A percentile compares a stretch with the other conserved stretches of the same genome.
Evolutionary conservation across 2,113 vertebrate genomes (phyloP).

Genomic region (Microtus pennsylvanicus): DNA sequence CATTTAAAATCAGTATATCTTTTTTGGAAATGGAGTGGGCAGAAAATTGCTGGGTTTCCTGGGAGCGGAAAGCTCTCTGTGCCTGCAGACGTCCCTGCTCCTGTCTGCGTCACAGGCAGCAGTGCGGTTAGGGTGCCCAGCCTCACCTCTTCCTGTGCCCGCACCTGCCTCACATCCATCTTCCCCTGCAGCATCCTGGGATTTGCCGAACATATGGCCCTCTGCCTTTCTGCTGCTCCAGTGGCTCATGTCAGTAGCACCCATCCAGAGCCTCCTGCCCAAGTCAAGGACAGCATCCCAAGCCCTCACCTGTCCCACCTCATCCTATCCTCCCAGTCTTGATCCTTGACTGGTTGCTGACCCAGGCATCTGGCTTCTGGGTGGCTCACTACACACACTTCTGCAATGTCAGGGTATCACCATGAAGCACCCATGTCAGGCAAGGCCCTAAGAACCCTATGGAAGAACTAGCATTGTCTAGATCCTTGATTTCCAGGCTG

Average conservation of each 20-base stretch:
- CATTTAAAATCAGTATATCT: slow-evolving; percentile 43
- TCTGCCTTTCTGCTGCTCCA: background rate
- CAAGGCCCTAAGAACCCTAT: background rate
- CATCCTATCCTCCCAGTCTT: background rate
- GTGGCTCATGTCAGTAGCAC: background rate
- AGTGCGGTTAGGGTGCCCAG: rapidly evolving
- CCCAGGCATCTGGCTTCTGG: background rate
- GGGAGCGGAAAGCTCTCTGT: background rate
- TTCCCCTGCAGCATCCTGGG: background rate
- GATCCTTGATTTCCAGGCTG: background rate
- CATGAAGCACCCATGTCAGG: rapidly evolving
- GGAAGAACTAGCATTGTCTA: background rate
- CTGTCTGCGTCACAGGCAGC: background rate
- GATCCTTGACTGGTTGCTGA: background rate
- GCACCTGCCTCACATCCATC: background rate
- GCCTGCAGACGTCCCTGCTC: background rate
- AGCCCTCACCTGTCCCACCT: background rate
- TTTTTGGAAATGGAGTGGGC: slow-evolving; percentile 74
- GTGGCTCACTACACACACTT: background rate
- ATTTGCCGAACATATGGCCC: rapidly evolving
- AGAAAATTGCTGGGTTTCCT: slow-evolving; percentile 70
- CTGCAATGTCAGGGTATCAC: background rate
- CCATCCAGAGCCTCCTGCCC: background rate
- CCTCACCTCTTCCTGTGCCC: background rate
- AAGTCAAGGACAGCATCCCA: background rate